Percentiles rank a stretch among this genome's conserved stretches.
phyloP scores from a whole-genome alignment of 2,113 vertebrate genomes.

The Eleginops maclovinus region DNA sequence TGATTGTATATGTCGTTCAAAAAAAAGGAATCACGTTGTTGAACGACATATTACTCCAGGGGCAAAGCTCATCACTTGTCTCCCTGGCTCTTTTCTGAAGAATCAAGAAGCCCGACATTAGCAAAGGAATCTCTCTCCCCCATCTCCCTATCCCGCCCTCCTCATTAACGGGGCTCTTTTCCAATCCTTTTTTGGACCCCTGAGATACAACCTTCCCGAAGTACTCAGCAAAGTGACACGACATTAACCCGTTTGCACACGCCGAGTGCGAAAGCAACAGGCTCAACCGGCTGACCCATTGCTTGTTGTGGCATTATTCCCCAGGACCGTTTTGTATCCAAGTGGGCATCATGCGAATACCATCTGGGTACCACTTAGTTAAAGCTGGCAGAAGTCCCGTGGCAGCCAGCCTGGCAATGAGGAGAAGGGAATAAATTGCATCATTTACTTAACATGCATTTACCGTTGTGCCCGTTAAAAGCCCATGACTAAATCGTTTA shows the following conservation, averaged over 20 bases:
- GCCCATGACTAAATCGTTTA: constrained; percentile 96
- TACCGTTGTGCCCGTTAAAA: constrained; percentile 93
- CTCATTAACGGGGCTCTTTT: constrained; percentile 86
- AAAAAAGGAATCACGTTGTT: constrained; percentile 43
- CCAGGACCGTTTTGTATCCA: constrained; percentile 90
- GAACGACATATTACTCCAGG: constrained; percentile 74
- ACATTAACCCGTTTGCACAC: constrained; percentile 93
- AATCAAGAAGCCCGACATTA: constrained; percentile 72
- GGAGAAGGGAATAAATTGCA: constrained; percentile 97
- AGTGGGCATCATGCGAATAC: constrained; percentile 92
- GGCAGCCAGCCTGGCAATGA: constrained; percentile 93
- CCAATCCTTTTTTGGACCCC: constrained; percentile 89
- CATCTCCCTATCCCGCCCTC: constrained; percentile 65
- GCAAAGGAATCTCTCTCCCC: constrained; percentile 55
- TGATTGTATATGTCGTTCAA: too few species aligned
- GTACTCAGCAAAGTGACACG: constrained; percentile 89
- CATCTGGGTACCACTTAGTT: constrained; percentile 99
- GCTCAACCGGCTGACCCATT: constrained; percentile 90
- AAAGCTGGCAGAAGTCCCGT: constrained; percentile 94
- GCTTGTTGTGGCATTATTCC: constrained; percentile 92
- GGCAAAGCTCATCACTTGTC: constrained; percentile 64
- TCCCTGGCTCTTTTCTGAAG: constrained; percentile 62
- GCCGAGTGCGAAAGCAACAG: constrained; percentile 91
- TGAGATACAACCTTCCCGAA: constrained; percentile 85
- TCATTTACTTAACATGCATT: constrained; percentile 99